Base-by-base conservation (phyloP, 2,888 invertebrate species). In the Cryptocephalus primarius region DNA sequence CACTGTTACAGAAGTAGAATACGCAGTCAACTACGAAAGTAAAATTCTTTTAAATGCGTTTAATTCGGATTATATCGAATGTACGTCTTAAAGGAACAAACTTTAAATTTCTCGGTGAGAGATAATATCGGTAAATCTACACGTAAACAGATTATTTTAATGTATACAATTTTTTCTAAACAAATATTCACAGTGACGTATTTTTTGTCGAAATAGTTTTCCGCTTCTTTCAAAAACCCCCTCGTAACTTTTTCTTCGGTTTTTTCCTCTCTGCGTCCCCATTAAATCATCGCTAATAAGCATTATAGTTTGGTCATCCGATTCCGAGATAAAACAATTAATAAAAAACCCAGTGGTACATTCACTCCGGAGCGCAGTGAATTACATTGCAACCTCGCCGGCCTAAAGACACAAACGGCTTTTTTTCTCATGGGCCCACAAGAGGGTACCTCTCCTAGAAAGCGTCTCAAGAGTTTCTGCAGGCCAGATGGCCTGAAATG, bases 401-500 rank as follows among this genome's bases (percentile, higher is more conserved):
- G 22, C 22, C 22, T 6, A 22, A 22, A 22, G 22, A 22, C 22
- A 22, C 22, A 22, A 22, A 36, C 36, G 36, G 12, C 48, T 45
- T 54, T 54, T 65, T 62, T 64, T 64, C 64, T 61, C 64, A 64
- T 50, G 47, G 32, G 11, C 10, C 40, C 10, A 40, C 10, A 40
- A 40, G 13, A 40, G 40, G 22, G 40, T 12, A 14, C 61, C 62
- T 63, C 62, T 63, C 61, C 60, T 62, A 62, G 61, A 56, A 40
- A 12, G 40, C 12, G 36, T 63, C 64, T 63, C 63, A 59, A 65
- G 64, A 64, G 61, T 12, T 61, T 62, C 60, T 66, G 65, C 58
- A 55, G 60, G 61, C 65, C 66, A 66, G 66, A 66, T 66, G 65
- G 66, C 59, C 65, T 56, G 13, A 14, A 10, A 13, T 40, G 59